Evolutionary conservation across 2,888 invertebrate genomes (phyloP).

Genomic region (Idaea straminata): DNA sequence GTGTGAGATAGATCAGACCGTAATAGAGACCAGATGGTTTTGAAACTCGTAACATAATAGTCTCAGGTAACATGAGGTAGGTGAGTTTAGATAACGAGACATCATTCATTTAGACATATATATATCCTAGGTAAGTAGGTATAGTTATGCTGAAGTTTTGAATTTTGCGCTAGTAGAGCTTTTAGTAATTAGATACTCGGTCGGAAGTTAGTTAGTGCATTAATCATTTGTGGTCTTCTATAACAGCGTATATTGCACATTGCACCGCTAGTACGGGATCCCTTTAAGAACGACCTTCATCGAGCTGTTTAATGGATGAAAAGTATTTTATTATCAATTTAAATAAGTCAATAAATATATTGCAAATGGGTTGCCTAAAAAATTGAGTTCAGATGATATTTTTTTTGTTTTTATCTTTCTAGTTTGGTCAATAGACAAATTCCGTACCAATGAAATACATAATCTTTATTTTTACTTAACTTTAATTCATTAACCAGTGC

Average conservation of each 20-base stretch:
- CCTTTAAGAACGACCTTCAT: too few relatives aligned
- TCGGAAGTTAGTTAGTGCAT: background rate
- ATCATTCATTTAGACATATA: conserved; percentile 28
- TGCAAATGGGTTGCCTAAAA: too few relatives aligned
- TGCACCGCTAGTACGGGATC: too few relatives aligned
- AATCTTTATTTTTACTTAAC: too few relatives aligned
- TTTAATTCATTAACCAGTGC: too few relatives aligned
- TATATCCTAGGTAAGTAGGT: background rate
- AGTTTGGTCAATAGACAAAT: too few relatives aligned
- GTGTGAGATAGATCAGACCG: conserved; percentile 39
- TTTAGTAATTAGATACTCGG: background rate
- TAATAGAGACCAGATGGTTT: conserved; percentile 42
- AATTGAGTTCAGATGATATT: too few relatives aligned
- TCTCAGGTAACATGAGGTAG: conserved; percentile 38
- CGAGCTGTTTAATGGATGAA: too few relatives aligned
- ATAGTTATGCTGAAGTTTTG: background rate
- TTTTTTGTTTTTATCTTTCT: too few relatives aligned
- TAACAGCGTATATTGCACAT: background rate
- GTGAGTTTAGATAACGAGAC: conserved; percentile 38
- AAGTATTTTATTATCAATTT: too few relatives aligned
- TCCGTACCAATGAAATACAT: too few relatives aligned
- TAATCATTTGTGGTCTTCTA: background rate
- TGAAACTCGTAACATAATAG: conserved; percentile 45
- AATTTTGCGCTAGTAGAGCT: background rate
- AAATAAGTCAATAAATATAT: too few relatives aligned